A percentile compares a stretch with the other conserved stretches of the same genome.
Conservation (phyloP, 1,140 invertebrate genomes). For the Leguminivora glycinivorella region DNA sequence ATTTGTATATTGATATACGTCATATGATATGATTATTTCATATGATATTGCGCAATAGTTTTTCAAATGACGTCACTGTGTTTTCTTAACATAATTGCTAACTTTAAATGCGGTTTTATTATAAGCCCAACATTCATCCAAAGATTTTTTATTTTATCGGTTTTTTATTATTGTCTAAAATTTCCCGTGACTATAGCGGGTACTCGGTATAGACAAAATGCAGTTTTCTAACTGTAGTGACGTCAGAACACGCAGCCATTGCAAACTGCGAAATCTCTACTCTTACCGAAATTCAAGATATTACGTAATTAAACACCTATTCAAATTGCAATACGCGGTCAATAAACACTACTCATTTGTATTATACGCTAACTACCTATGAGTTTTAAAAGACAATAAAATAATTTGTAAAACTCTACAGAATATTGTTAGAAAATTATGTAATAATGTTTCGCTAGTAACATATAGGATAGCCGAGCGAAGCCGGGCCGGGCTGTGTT, state of each 20-base stretch:
- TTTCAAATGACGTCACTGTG: background rate
- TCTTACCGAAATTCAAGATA: conserved; percentile 40
- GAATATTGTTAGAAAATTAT: conserved; percentile 74
- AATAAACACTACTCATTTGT: conserved; percentile 54
- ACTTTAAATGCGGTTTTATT: background rate
- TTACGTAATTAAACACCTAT: conserved; percentile 48
- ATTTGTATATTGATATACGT: conserved; percentile 19
- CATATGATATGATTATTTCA: conserved; percentile 25
- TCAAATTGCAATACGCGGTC: conserved; percentile 56
- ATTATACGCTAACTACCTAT: conserved; percentile 54
- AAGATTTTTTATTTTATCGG: too few species aligned
- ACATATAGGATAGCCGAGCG: conserved; percentile 49
- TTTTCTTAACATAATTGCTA: background rate
- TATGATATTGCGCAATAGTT: conserved; percentile 17
- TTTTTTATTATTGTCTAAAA: too few species aligned
- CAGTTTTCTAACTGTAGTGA: conserved; percentile 5
- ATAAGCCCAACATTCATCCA: background rate
- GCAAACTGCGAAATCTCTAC: conserved; percentile 47
- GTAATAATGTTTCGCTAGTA: conserved; percentile 67
- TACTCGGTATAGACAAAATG: background rate
- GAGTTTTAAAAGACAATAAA: conserved; percentile 64
- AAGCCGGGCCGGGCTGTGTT: conserved; percentile 36
- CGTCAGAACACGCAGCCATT: conserved; percentile 40
- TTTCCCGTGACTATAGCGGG: background rate
- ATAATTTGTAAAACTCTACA: conserved; percentile 70